phyloP scores from a whole-genome alignment of 2,113 vertebrate species.

The Brachypodius melanocephalos region DNA sequence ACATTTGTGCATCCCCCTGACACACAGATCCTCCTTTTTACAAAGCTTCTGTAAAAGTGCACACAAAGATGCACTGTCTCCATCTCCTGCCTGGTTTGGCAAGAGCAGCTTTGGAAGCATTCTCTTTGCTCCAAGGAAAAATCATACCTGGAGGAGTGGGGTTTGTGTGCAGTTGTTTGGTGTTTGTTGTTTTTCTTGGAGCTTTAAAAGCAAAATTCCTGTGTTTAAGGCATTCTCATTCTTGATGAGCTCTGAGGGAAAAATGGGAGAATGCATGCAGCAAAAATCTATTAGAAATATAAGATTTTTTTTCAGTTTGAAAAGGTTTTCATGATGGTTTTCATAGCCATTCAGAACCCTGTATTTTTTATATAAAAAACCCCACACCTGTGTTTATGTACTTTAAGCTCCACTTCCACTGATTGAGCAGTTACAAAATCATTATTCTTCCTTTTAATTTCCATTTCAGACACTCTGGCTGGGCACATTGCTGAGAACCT shows the following conservation, averaged over 20 bases:
- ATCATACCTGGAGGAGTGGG: fast-evolving
- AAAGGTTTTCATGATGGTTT: background rate
- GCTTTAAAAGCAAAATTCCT: background rate
- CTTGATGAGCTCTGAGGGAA: background rate
- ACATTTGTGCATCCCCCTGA: fast-evolving
- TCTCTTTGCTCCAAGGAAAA: background rate
- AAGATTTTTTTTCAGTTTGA: background rate
- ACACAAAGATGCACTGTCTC: background rate
- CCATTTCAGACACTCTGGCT: slow-evolving; percentile 72
- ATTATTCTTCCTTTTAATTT: background rate
- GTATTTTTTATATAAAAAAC: background rate
- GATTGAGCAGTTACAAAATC: background rate
- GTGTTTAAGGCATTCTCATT: background rate
- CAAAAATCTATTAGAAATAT: background rate
- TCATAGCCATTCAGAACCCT: background rate
- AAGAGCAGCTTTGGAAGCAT: background rate
- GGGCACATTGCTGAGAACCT: slow-evolving; percentile 75
- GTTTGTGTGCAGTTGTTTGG: background rate
- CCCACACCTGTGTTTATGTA: background rate
- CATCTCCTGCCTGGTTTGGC: background rate
- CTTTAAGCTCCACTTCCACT: background rate
- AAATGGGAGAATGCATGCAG: background rate
- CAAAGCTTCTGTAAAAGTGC: background rate
- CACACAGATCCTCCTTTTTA: background rate
- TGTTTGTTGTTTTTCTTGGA: background rate